Base-by-base conservation (phyloP, 2,797 vertebrate species). In the Arctocebus calabarensis region DNA sequence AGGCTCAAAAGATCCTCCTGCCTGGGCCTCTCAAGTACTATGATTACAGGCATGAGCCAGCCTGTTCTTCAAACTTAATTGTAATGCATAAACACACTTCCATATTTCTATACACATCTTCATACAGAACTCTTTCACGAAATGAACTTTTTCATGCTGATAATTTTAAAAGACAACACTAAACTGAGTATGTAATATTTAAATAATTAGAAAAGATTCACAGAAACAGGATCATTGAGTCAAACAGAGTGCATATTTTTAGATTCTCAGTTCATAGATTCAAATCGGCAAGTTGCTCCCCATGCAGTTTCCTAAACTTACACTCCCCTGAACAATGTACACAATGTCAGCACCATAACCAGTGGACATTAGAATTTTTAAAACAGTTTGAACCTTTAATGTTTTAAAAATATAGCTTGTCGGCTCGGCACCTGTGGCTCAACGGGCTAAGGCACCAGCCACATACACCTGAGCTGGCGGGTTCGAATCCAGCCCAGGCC, bases 231-330 rank as follows among this genome's bases (percentile, higher is more conserved):
- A 88, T 68, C 79, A 66, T 27, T 88, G 12, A 48, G 20, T 92
- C 71, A 94, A 92, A 93, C 52, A 32, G n/a, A 84, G 52, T 88
- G 23, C 16, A 52, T 40, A 62, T 40, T 93, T 94, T 93, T 84
- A 81, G 61, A 70, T 70, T 82, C 61, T 89, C 68, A 73, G 74
- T 91, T 78, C 71, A 43, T 57, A n/a, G 59, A 78, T 59, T 78
- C 37, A 59, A 61, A n/a, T 22, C 70, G 32, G n/a, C 70, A 94
- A 59, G 40, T 91, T 48, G 45, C 29, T 64, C 81, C 40, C 40
- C 40, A 75, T 29, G 10, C 73, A 32, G 2, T 88, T 84, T 84
- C 55, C 32, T 62, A 86, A 82, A 64, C 66, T 57, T 32, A 43
- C 29, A 68, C 5, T 25, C 3, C 29, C 68, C 68, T 70, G 48